These are phyloP conservation scores for Pyrrhosoma nymphula DNA, from an alignment of 2,888 invertebrate species.

Conservation along the genomic window DNA sequence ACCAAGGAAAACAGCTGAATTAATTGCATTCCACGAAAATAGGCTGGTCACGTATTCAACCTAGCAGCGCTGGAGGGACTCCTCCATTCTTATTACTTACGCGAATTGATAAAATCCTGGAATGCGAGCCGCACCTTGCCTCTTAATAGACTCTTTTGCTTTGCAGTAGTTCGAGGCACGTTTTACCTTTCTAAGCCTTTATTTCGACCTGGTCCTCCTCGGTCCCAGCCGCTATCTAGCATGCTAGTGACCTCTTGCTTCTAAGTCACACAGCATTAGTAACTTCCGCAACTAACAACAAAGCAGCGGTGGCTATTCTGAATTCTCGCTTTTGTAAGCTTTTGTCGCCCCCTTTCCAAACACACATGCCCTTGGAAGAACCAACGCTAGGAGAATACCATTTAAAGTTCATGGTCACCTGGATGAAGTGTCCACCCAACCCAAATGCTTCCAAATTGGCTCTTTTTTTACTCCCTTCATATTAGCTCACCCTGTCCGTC, in stretches of 20 bases:
- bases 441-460: no score
- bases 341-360: no score
- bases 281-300: neutral
- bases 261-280: neutral
- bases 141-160: neutral
- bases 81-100: neutral
- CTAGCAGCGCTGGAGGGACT: neutral
- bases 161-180: neutral
- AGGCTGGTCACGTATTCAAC: neutral
- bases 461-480: no score
- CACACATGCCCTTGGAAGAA: no score
- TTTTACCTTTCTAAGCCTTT: neutral
- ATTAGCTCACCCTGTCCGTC: no score
- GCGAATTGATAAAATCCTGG: neutral
- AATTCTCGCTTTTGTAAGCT: no score
- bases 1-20: neutral
- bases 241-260: neutral
- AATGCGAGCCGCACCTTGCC: neutral
- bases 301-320: no score
- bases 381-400: no score
- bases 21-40: neutral
- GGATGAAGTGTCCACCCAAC: no score
- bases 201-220: neutral
- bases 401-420: no score
- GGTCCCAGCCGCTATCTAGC: neutral